These are phyloP conservation scores for Irena cyanogastra DNA, from an alignment of 2,113 vertebrate genomes.

Conservation along the genomic window DNA sequence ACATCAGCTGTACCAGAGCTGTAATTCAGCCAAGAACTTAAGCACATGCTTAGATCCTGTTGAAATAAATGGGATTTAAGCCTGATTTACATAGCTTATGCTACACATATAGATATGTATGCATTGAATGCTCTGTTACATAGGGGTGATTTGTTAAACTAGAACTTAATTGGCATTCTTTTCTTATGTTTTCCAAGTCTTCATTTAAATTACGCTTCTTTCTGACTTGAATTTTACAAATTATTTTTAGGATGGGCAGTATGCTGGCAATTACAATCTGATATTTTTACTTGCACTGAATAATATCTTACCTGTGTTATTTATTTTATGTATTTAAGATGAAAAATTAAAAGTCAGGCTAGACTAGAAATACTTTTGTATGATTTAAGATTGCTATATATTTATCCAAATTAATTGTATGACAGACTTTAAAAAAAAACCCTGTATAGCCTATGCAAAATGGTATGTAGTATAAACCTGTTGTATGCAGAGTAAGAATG, in stretches of 20 bases:
- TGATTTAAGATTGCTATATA: neutral
- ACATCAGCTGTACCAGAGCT: neutral
- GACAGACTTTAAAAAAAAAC: neutral
- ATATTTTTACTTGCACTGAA: neutral
- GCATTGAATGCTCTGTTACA: neutral
- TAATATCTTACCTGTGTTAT: neutral
- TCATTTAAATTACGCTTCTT: neutral
- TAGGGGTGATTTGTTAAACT: neutral
- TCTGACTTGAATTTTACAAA: neutral
- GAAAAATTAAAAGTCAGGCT: neutral
- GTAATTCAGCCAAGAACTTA: neutral
- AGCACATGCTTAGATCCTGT: neutral
- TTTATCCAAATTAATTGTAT: neutral
- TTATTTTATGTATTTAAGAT: neutral
- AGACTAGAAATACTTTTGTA: neutral
- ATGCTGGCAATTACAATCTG: neutral
- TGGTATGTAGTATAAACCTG: neutral
- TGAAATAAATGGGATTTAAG: neutral
- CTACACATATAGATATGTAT: neutral
- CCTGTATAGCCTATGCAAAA: neutral
- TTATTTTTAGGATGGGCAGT: neutral
- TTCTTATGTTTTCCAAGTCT: neutral
- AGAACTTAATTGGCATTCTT: neutral
- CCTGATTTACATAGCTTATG: neutral
- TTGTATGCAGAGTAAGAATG: neutral